These are phyloP conservation scores for Porites rus DNA, from an alignment of 92 coral and sea anemone genomes.

Conservation along the genomic window DNA sequence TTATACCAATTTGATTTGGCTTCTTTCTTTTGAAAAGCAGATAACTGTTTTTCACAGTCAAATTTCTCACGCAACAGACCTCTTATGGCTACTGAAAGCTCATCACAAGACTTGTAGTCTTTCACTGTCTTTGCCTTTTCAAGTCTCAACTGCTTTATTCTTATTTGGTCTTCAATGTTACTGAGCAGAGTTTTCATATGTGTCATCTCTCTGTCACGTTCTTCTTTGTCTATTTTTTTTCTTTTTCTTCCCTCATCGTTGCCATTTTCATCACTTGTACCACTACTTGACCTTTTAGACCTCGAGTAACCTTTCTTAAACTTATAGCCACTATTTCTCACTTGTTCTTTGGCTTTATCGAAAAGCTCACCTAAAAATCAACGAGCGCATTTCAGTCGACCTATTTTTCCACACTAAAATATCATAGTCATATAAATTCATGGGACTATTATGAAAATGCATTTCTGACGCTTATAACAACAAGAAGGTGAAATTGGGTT, in stretches of 20 bases:
- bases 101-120: conserved; percentile 59
- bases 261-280: conserved; percentile 7
- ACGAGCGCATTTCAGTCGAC: conserved; percentile 3
- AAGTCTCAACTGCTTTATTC: conserved; percentile 49
- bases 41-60: conserved; percentile 50
- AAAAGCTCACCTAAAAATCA: conserved; percentile 55
- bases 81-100: conserved; percentile 44
- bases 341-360: conserved; percentile 58
- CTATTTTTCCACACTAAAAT: not conserved
- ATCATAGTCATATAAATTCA: not conserved
- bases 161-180: conserved; percentile 34
- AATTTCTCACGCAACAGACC: conserved; percentile 48
- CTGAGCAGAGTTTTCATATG: conserved; percentile 31
- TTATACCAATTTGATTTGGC: conserved; percentile 58
- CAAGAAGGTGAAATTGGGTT: too few relatives aligned
- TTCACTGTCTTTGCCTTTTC: conserved; percentile 48
- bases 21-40: conserved; percentile 45
- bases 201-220: conserved; percentile 42
- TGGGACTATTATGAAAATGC: conserved; percentile 1
- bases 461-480: too few relatives aligned
- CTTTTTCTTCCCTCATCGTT: conserved; percentile 25
- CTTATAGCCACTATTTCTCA: not conserved
- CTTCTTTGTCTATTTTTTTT: conserved; percentile 53
- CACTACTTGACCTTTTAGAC: conserved; percentile 18
- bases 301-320: conserved; percentile 60